Base-by-base conservation (phyloP, 1,140 invertebrate species). In the Adoxophyes honmai region DNA sequence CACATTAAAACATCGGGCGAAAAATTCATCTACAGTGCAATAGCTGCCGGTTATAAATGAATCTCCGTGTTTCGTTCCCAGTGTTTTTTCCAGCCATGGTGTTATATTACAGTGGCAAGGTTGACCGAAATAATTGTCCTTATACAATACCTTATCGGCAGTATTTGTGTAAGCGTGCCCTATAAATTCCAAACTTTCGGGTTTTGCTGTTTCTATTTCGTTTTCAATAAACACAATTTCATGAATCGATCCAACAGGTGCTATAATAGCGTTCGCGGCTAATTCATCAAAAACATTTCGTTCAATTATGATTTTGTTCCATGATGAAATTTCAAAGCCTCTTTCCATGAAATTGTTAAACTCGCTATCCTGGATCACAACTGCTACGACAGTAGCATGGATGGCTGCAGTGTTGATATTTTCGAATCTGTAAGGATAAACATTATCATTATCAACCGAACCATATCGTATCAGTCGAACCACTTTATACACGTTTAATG, bases 151-250 rank as follows among this genome's bases (percentile, higher is more conserved):
- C 11, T 76, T 76, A n/a, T 85, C 79, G 3, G 87, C 76, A 4
- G 81, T 78, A 53, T 71, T 69, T 34, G 59, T 60, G 52, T 89
- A 88, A 8, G 91, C 87, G 36, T 91, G 81, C 1, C 90, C 88
- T 1, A 92, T 80, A 62, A 93, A 93, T 34, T 71, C 88, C 4
- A 94, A 75, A 6, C 92, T 91, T 33, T 88, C 84, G 1, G 83
- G 60, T 15, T 84, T 73, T 4, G 91, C 80, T 0, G 90, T 87
- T 55, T 90, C 85, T 4, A 94, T 88, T 66, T 91, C 91, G 67
- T 94, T 94, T 18, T 91, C 90, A 10, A 82, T 86, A 68, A 94
- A 94, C 4, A 90, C 85, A 55, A 94, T 91, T 62, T 91, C 90
- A 28, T 90, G 89, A 69, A 52, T 89, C 70, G 10, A 73, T 62